A percentile compares a stretch with the other conserved stretches of the same genome.
These are phyloP conservation scores for Aricia agestis DNA, from an alignment of 1,140 invertebrate genomes.

Conservation along the genomic window DNA sequence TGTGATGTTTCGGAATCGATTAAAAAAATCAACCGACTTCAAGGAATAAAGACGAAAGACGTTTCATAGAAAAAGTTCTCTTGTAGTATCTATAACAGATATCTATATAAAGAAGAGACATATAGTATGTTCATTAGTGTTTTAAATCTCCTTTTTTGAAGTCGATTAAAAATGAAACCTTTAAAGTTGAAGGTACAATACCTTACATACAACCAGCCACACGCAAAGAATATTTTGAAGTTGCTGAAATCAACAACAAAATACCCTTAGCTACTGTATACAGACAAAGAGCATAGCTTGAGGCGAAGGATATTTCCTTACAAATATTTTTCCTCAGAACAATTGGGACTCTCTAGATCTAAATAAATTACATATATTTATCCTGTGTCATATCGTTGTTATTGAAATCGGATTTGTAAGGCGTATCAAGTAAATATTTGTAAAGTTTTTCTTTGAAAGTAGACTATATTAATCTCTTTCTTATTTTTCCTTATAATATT, in stretches of 20 bases:
- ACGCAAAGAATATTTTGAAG: conserved; percentile 87
- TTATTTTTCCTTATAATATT: neutral
- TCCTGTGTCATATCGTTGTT: neutral
- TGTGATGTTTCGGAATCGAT: conserved; percentile 61
- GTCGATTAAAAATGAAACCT: conserved; percentile 53
- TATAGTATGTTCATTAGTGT: neutral
- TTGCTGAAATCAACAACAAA: conserved; percentile 80
- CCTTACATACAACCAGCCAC: conserved; percentile 87
- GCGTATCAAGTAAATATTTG: neutral
- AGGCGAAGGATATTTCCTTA: neutral
- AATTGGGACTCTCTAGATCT: neutral
- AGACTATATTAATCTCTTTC: neutral
- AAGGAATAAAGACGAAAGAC: neutral
- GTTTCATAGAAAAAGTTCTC: neutral
- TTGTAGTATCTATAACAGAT: too few relatives aligned
- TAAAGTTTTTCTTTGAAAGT: neutral
- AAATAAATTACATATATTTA: neutral
- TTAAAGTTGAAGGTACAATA: conserved; percentile 76
- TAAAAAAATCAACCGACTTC: conserved; percentile 11
- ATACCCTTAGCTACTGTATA: conserved; percentile 48
- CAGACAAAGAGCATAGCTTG: neutral
- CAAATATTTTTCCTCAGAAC: neutral
- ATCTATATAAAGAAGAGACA: too few relatives aligned
- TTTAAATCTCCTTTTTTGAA: neutral
- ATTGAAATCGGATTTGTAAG: neutral